Base-by-base conservation (phyloP, 2,888 invertebrate genomes). In the Stegophylla sp. region DNA sequence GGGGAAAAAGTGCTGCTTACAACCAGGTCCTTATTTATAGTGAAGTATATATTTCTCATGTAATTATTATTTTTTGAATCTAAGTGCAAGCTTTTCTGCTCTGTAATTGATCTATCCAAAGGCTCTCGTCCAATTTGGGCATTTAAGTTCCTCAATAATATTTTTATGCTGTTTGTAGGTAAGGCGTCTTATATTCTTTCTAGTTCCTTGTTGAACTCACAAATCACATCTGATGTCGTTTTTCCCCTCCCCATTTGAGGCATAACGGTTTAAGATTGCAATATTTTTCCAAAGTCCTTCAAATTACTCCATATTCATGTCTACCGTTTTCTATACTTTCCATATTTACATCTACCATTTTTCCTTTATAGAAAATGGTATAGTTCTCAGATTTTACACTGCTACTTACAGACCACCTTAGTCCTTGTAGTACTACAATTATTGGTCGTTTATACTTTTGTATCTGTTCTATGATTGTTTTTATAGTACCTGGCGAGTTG, bases 121-220 rank as follows among this genome's bases (percentile, higher is more conserved):
- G 66, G 67, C 56, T 77, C 63, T 45, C 51, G 1, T 53, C 71
- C 48, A 3, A 82, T 82, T 77, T 82, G 34, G 41, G 61, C 76
- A 26, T 82, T 82, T 26, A 82, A 82, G 56, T 82, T 76, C 23
- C 82, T 28, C 43, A 76, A 43, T 34, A 63, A 41, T 53, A 71
- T 56, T 43, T 72, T 69, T n/a, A 51, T 81, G 23, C 15, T 43
- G 20, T 66, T 77, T 61, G 3, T 64, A 12, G 77, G 48, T 34
- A 51, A 15, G 4, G 48, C 48, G 28, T 17, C 26, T 48, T 69
- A 69, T 43, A 69, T 48, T 69, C 69, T 2, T 69, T 48, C 51
- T 28, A 48, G 43, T 28, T 67, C 43, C 20, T 82, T 76, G 48
- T 82, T 77, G 41, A 77, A 77, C 17, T 34, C 28, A 56, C 64